Evolutionary conservation across 1,140 invertebrate species (phyloP), one percentile per base, ranked within the genome.

Genomic region (Rhagoletis zephyria): DNA sequence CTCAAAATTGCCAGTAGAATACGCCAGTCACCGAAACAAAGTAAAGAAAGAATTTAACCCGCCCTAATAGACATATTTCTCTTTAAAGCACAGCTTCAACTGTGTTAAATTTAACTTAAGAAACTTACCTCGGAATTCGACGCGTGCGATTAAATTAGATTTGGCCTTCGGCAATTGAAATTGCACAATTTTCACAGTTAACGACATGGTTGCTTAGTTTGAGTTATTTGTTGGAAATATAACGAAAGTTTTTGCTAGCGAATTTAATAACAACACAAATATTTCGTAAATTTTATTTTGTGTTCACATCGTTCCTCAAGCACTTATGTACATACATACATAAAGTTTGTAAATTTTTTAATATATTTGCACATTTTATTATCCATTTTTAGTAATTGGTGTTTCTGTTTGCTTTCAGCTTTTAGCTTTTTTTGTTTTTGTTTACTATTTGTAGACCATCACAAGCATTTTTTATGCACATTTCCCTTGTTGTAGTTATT

Each of bases 81-180:
- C 30, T 30, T 30, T 30, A 30, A 30, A 30, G 30, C 30, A 30
- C 30, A 30, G 30, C 30, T 30, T 30, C 30, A 30, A 30, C 30
- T 30, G 30, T 30, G 30, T 30, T 30, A 30, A 30, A 56, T 56
- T 56, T 56, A 10, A 56, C 1, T 56, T 7, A 10, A 56, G 5
- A 48, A 64, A 87, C 87, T 88, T 94, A 96, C 95, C 95, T 94
- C 95, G 93, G 89, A 96, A 96, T 88, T 95, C 95, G 86, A 96
- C 92, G 88, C 94, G 95, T 65, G 94, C 94, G 87, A 94, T 93
- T 89, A 95, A 95, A 87, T 95, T 95, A n/a, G 94, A 94, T 89
- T 94, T 95, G 89, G 93, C 94, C 90, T 95, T 95, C 14, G 95
- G 90, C 48, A 95, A 93, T 91, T 95, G 95, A 89, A 96, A 95